phyloP scores from a whole-genome alignment of 2,113 vertebrate species.

The Mugil cephalus region DNA sequence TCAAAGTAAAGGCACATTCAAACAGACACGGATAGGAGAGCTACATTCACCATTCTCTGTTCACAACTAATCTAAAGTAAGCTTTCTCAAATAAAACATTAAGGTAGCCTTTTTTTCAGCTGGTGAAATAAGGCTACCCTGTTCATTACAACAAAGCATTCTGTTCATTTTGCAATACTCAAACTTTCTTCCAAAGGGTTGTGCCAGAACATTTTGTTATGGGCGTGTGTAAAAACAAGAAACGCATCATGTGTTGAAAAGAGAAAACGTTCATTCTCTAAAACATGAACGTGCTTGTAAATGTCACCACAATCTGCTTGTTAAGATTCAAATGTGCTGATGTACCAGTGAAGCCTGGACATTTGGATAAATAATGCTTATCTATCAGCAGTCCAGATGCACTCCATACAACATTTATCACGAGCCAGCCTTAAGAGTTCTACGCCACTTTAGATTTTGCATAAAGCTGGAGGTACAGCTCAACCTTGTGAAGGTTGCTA shows the following conservation, averaged over 20 bases:
- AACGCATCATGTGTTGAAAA: too few species aligned
- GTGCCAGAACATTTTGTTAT: too few species aligned
- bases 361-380: not conserved
- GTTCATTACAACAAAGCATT: not conserved
- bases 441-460: not conserved
- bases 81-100: too few species aligned
- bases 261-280: not conserved
- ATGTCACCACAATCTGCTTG: not conserved
- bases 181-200: too few species aligned
- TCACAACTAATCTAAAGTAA: not conserved
- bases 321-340: not conserved
- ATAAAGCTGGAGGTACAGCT: not conserved
- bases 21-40: constrained; percentile 6
- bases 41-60: constrained; percentile 2
- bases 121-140: not conserved
- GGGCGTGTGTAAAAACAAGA: too few species aligned
- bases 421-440: not conserved
- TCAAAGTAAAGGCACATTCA: not conserved
- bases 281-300: not conserved
- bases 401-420: not conserved
- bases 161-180: too few species aligned
- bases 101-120: too few species aligned
- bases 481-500: constrained; percentile 1
- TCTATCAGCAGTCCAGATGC: not conserved
- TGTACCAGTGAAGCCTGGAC: not conserved